Conservation (phyloP, 2,888 invertebrate genomes). For the Priapulus caudatus region DNA sequence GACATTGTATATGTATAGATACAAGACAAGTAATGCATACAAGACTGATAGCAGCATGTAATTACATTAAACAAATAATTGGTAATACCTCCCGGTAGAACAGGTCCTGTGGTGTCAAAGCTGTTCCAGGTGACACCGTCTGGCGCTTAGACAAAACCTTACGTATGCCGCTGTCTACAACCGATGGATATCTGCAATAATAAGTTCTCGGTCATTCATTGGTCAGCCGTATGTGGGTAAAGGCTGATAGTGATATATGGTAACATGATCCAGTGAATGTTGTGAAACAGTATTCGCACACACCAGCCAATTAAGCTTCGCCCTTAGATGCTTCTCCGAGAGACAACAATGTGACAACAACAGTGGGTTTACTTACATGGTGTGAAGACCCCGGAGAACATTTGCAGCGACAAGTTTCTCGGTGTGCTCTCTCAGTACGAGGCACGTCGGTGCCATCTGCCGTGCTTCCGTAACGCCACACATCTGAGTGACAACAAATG, state of each 20-base stretch:
- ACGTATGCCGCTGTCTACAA: constrained; percentile 49
- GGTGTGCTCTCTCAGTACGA: constrained; percentile 55
- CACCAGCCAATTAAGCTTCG: too few relatives aligned
- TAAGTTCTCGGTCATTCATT: too few relatives aligned
- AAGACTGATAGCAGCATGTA: too few relatives aligned
- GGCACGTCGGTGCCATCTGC: constrained; percentile 45
- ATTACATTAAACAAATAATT: too few relatives aligned
- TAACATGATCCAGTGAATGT: too few relatives aligned
- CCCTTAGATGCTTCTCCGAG: too few relatives aligned
- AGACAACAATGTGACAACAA: too few relatives aligned
- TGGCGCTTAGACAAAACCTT: constrained; percentile 40
- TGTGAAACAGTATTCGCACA: too few relatives aligned
- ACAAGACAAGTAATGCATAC: too few relatives aligned
- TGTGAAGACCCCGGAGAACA: constrained; percentile 52
- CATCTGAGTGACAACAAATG: constrained; percentile 34
- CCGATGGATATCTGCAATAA: constrained; percentile 30
- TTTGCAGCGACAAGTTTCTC: constrained; percentile 67
- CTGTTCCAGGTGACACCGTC: constrained; percentile 36
- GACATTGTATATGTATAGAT: too few relatives aligned
- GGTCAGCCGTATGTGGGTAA: too few relatives aligned
- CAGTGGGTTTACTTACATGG: constrained; percentile 8
- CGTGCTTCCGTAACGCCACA: constrained; percentile 41
- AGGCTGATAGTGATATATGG: too few relatives aligned
- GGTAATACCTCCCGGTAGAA: constrained; percentile 59
- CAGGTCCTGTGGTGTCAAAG: constrained; percentile 56